Conservation (phyloP, 2,797 vertebrate genomes). For the Phataginus tricuspis region DNA sequence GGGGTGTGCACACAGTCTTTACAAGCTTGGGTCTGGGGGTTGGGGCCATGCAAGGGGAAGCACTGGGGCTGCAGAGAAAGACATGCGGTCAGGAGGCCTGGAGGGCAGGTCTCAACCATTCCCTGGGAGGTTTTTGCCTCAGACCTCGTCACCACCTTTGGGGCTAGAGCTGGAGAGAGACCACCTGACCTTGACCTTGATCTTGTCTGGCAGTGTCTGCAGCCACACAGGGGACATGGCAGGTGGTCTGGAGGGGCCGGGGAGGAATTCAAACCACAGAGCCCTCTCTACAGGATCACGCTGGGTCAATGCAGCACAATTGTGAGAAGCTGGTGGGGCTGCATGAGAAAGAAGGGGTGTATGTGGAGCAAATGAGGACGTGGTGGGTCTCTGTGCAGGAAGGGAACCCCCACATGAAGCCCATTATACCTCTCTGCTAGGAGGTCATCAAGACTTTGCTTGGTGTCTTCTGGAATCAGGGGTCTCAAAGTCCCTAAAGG, state of each 20-base stretch:
- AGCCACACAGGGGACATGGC: background rate
- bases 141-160: background rate
- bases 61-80: background rate
- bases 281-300: no score
- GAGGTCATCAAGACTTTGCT: background rate
- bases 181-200: background rate
- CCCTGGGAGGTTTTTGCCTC: background rate
- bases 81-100: background rate
- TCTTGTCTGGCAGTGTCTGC: background rate
- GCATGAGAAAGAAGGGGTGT: background rate
- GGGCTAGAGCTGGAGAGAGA: background rate
- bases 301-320: fast-evolving
- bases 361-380: fast-evolving
- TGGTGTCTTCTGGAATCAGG: background rate
- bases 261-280: background rate
- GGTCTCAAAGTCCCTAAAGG: background rate
- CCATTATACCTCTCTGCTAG: background rate
- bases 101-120: background rate
- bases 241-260: background rate
- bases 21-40: background rate
- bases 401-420: background rate
- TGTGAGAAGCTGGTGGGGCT: background rate
- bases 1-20: background rate
- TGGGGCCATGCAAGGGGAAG: background rate
- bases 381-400: background rate